phyloP scores from a whole-genome alignment of 2,113 vertebrate species.

The Salvelinus sp. region DNA sequence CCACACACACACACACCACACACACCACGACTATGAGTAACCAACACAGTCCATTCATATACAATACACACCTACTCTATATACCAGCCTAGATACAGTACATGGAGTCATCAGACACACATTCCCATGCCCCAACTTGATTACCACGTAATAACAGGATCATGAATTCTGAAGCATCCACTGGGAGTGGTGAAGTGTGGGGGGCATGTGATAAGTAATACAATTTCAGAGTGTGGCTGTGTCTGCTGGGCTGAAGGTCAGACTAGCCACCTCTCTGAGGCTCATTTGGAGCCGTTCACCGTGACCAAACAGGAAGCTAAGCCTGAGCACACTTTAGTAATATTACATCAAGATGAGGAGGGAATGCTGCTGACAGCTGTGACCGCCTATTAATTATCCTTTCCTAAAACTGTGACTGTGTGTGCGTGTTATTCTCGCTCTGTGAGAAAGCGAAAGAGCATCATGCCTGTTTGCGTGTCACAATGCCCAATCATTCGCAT shows the following conservation, averaged over 20 bases:
- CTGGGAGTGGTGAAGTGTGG: slow-evolving; percentile 17
- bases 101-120: too few relatives aligned
- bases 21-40: too few relatives aligned
- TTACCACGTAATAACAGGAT: slow-evolving; percentile 18
- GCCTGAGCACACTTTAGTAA: slow-evolving; percentile 58
- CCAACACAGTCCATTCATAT: too few relatives aligned
- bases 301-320: slow-evolving; percentile 60
- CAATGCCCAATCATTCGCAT: slow-evolving; percentile 43
- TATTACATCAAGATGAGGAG: slow-evolving; percentile 65
- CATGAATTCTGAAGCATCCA: slow-evolving; percentile 12
- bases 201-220: slow-evolving; percentile 34
- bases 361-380: slow-evolving; percentile 61
- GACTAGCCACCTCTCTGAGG: slow-evolving; percentile 52
- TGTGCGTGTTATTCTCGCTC: not conserved
- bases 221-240: slow-evolving; percentile 43
- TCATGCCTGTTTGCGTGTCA: slow-evolving; percentile 24
- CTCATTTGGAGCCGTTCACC: slow-evolving; percentile 34
- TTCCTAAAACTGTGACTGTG: slow-evolving; percentile 31
- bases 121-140: not conserved
- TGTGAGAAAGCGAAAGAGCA: not conserved
- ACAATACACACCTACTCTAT: too few relatives aligned
- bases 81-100: too few relatives aligned
- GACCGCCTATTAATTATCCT: slow-evolving; percentile 66
- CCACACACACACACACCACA: too few relatives aligned
- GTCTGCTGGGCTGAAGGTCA: slow-evolving; percentile 68